A percentile compares a stretch with the other conserved stretches of the same genome.
phyloP scores from a whole-genome alignment of 2,797 vertebrate genomes.

The Zenarchopterus dispar region DNA sequence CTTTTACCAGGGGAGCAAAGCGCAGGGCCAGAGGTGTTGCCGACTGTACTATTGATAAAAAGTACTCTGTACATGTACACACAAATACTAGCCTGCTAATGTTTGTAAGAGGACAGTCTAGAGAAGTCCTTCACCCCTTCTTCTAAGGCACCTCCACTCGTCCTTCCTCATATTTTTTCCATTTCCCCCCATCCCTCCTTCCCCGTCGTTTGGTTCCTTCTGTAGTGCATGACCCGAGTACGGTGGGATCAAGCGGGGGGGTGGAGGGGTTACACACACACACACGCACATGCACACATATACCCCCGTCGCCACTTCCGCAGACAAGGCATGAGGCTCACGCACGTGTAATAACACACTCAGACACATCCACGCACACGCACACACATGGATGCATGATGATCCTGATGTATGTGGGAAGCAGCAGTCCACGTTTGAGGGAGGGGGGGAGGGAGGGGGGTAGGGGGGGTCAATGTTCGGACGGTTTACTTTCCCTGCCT shows the following conservation, averaged over 20 bases:
- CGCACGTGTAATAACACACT: constrained; percentile 59
- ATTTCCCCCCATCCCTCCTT: constrained; percentile 44
- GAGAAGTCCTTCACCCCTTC: constrained; percentile 72
- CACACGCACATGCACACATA: constrained; percentile 10
- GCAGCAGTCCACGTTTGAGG: constrained; percentile 76
- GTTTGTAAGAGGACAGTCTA: constrained; percentile 90
- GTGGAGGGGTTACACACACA: constrained; percentile 20
- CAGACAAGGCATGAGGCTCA: constrained; percentile 79
- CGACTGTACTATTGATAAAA: constrained; percentile 62
- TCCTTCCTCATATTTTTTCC: constrained; percentile 15
- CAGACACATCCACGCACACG: constrained; percentile 26
- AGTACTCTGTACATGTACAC: constrained; percentile 81
- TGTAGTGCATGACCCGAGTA: constrained; percentile 93
- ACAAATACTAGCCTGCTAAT: constrained; percentile 77
- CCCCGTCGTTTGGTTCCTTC: constrained; percentile 48
- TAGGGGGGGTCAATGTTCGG: constrained; percentile 36
- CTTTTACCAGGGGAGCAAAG: constrained; percentile 49
- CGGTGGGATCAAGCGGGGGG: constrained; percentile 85
- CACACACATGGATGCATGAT: constrained; percentile 74
- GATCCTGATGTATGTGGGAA: constrained; percentile 80
- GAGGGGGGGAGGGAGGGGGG: neutral
- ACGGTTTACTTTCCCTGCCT: constrained; percentile 48
- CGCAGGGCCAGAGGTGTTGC: constrained; percentile 60
- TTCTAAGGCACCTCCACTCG: constrained; percentile 13
- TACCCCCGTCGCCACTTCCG: constrained; percentile 48